Evolutionary conservation across 2,888 invertebrate genomes (phyloP).

Genomic region (Pristionchus arcanus): DNA sequence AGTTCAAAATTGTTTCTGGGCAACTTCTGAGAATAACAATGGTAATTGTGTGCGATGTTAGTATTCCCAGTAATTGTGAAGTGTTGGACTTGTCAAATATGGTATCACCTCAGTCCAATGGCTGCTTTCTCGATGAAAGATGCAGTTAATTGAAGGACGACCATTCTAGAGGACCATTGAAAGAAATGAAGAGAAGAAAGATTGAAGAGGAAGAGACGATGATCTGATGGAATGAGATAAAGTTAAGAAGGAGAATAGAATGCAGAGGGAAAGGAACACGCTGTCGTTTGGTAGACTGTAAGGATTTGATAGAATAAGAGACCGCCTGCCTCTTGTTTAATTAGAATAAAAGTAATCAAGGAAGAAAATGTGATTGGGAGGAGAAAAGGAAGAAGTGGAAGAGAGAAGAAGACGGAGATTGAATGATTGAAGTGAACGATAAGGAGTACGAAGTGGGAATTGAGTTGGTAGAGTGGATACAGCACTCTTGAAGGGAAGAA

Average conservation of each 20-base stretch:
- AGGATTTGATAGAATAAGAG: conserved; percentile 2
- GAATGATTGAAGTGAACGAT: conserved; percentile 39
- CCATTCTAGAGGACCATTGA: conserved; percentile 28
- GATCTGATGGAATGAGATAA: not conserved
- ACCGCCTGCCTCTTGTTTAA: not conserved
- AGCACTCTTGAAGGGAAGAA: not conserved
- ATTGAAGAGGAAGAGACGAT: not conserved
- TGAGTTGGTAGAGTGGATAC: not conserved
- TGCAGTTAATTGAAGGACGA: conserved; percentile 43
- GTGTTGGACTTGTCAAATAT: too few relatives aligned
- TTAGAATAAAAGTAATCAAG: conserved; percentile 3
- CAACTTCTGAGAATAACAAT: not conserved
- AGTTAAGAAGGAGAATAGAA: not conserved
- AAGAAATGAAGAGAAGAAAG: not conserved
- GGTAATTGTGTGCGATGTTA: not conserved
- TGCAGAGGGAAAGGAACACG: not conserved
- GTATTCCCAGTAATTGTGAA: too few relatives aligned
- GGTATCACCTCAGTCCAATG: conserved; percentile 42
- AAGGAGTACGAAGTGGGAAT: conserved; percentile 1
- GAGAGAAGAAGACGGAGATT: conserved; percentile 22
- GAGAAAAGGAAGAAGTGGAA: not conserved
- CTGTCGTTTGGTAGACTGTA: not conserved
- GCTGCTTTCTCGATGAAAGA: conserved; percentile 52
- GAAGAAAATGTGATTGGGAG: conserved; percentile 29
- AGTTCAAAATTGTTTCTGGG: not conserved